These are phyloP conservation scores for Phthorimaea operculella DNA, from an alignment of 1,140 invertebrate species.

Conservation along the genomic window DNA sequence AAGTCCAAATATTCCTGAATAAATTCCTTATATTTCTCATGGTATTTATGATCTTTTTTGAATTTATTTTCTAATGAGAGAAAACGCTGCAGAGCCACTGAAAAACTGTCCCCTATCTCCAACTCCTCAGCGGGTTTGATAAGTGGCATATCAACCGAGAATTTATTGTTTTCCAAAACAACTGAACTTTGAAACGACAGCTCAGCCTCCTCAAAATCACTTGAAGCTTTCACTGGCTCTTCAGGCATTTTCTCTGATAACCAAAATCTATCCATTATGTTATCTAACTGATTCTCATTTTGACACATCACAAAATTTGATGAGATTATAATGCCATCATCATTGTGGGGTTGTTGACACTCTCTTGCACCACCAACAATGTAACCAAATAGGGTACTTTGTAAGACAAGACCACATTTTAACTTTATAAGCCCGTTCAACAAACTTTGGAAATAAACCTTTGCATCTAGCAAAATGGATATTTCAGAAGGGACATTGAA, in stretches of 20 bases:
- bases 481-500: not conserved
- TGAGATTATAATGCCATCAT: not conserved
- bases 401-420: not conserved
- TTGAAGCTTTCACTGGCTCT: not conserved
- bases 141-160: not conserved
- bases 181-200: not conserved
- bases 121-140: not conserved
- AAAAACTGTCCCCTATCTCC: conserved; percentile 3
- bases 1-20: not conserved
- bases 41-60: conserved; percentile 4
- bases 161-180: not conserved
- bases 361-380: not conserved
- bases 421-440: not conserved
- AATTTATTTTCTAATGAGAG: conserved; percentile 5
- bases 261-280: not conserved
- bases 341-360: not conserved
- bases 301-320: not conserved
- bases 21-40: not conserved
- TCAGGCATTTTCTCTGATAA: not conserved
- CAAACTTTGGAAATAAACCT: not conserved
- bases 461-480: not conserved
- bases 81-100: not conserved
- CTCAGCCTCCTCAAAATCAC: not conserved
- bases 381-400: conserved; percentile 2
- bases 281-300: not conserved